These are phyloP conservation scores for Erebia palarica DNA, from an alignment of 2,888 invertebrate species.

Conservation along the genomic window DNA sequence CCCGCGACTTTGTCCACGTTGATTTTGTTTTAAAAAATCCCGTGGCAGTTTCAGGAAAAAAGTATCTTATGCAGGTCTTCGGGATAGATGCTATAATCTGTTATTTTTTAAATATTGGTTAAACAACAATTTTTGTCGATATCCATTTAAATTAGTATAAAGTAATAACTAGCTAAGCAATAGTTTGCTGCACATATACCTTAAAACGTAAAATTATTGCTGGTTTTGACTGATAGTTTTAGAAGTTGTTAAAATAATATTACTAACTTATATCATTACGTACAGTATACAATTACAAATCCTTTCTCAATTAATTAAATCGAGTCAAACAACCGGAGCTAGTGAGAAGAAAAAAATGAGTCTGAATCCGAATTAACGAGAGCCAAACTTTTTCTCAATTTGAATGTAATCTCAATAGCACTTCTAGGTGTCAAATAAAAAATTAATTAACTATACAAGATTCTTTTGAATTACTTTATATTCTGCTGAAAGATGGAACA, in stretches of 20 bases:
- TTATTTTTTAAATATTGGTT: no score
- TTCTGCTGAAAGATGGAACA: slow-evolving; percentile 4
- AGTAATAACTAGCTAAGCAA: no score
- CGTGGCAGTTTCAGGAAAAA: no score
- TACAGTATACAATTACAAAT: not conserved
- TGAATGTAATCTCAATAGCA: slow-evolving; percentile 12
- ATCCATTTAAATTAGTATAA: no score
- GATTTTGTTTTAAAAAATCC: no score
- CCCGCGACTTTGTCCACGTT: no score
- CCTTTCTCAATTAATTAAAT: slow-evolving; percentile 17
- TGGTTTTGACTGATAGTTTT: not conserved
- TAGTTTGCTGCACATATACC: no score
- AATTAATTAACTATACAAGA: slow-evolving; percentile 15
- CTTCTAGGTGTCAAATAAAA: slow-evolving; percentile 15
- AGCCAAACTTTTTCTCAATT: slow-evolving; percentile 7
- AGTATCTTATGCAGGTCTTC: no score
- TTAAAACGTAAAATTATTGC: no score
- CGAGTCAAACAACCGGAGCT: not conserved
- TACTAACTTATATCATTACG: not conserved
- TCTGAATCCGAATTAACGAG: slow-evolving; percentile 13
- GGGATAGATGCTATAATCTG: no score
- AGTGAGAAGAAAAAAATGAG: not conserved
- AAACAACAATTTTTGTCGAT: no score
- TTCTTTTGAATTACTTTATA: slow-evolving; percentile 18
- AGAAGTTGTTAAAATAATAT: not conserved